phyloP scores from a whole-genome alignment of 2,888 invertebrate species.

The Temnothorax unifasciatus region DNA sequence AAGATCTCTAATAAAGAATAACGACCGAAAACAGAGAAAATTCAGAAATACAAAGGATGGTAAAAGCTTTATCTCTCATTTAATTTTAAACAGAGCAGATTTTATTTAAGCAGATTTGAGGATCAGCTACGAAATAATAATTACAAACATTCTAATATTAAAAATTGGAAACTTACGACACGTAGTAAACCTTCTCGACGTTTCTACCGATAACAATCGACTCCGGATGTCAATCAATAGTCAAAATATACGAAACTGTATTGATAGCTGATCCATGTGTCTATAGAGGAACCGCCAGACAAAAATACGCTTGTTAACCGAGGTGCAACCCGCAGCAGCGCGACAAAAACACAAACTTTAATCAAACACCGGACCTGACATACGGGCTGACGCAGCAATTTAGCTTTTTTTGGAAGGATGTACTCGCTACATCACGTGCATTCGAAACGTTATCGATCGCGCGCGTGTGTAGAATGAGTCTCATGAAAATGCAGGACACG shows the following conservation, averaged over 20 bases:
- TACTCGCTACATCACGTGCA: not conserved
- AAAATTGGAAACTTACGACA: not conserved
- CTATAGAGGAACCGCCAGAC: not conserved
- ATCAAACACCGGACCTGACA: constrained; percentile 4
- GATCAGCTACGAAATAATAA: not conserved
- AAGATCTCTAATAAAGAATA: not conserved
- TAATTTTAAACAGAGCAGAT: not conserved
- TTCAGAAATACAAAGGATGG: not conserved
- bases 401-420: constrained; percentile 17
- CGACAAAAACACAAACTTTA: constrained; percentile 11
- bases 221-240: not conserved
- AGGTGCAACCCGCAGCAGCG: not conserved
- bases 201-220: not conserved
- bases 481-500: constrained; percentile 33
- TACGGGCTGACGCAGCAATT: constrained; percentile 19
- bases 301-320: constrained; percentile 7
- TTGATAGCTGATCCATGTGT: not conserved
- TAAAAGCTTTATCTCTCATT: not conserved
- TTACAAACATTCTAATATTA: not conserved
- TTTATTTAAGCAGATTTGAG: constrained; percentile 3
- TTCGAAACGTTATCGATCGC: constrained; percentile 32
- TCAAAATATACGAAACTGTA: not conserved
- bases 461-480: not conserved
- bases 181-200: not conserved
- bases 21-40: not conserved